Evolutionary conservation across 2,888 invertebrate genomes (phyloP).

Genomic region (Drosophila prostipennis): DNA sequence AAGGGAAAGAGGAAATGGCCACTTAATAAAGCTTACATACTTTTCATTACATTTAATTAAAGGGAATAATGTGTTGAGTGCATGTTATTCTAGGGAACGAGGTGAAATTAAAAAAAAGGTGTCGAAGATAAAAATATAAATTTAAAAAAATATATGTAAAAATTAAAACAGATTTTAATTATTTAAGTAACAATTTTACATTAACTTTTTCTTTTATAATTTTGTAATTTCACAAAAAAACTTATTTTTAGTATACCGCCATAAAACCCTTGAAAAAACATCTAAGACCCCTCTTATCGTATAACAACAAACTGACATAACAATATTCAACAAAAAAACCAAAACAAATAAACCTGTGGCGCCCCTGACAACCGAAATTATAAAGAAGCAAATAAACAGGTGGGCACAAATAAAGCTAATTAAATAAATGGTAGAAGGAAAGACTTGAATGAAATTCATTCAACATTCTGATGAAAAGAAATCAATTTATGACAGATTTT

Average conservation of each 20-base stretch:
- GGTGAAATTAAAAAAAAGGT: not conserved
- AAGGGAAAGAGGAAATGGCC: constrained; percentile 2
- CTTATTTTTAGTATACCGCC: not conserved
- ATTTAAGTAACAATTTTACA: too few relatives aligned
- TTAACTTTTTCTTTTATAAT: too few relatives aligned
- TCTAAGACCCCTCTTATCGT: constrained; percentile 8
- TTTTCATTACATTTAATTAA: constrained; percentile 1
- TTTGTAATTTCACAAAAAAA: too few relatives aligned
- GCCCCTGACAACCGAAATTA: constrained; percentile 14
- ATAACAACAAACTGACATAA: constrained; percentile 1
- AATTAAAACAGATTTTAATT: too few relatives aligned
- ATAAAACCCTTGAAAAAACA: not conserved
- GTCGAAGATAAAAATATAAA: not conserved
- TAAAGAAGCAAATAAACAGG: constrained; percentile 12
- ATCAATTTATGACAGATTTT: constrained; percentile 27
- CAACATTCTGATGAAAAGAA: constrained; percentile 23
- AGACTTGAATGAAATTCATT: constrained; percentile 21
- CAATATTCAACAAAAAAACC: not conserved
- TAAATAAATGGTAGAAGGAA: constrained; percentile 1
- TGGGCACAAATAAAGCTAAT: constrained; percentile 8
- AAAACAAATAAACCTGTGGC: constrained; percentile 15
- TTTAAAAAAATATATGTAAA: too few relatives aligned
- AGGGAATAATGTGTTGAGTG: not conserved
- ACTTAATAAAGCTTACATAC: constrained; percentile 11
- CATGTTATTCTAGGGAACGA: not conserved